phyloP scores from a whole-genome alignment of 2,797 vertebrate species.

The Artibeus jamaicensis region DNA sequence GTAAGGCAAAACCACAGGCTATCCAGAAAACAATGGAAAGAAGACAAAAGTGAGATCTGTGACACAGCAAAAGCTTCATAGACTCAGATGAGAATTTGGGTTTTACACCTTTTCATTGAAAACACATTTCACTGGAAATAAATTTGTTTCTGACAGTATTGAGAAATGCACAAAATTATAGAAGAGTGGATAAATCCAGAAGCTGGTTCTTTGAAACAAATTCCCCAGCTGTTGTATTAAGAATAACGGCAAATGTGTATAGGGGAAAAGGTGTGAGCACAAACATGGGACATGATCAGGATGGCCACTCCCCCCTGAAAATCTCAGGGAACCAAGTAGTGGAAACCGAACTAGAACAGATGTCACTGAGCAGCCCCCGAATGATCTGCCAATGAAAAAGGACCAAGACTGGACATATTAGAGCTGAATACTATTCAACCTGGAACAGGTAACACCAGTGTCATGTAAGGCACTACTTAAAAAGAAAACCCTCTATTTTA shows the following conservation, averaged over 20 bases:
- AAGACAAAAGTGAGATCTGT: background rate
- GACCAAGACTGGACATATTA: background rate
- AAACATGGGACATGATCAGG: background rate
- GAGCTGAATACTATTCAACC: background rate
- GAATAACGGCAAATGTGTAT: background rate
- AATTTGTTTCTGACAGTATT: background rate
- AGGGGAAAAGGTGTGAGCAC: background rate
- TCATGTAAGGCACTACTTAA: background rate
- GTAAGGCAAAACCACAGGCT: background rate
- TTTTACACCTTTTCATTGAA: background rate
- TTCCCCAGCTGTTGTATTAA: background rate
- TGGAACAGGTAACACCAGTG: background rate
- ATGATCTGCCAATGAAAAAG: background rate
- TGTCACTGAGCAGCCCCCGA: background rate
- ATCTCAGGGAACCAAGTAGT: background rate
- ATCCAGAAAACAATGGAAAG: background rate
- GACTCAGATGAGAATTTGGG: background rate
- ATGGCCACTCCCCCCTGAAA: background rate
- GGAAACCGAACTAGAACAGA: background rate
- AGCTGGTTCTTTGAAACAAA: constrained; percentile 14
- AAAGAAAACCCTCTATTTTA: background rate
- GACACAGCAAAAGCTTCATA: background rate
- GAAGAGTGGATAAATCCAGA: background rate
- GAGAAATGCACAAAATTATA: background rate
- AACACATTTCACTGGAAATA: background rate